Percentiles rank a stretch among this genome's conserved stretches.
Conservation (phyloP, 2,113 vertebrate species). For the Pelobates fuscus region DNA sequence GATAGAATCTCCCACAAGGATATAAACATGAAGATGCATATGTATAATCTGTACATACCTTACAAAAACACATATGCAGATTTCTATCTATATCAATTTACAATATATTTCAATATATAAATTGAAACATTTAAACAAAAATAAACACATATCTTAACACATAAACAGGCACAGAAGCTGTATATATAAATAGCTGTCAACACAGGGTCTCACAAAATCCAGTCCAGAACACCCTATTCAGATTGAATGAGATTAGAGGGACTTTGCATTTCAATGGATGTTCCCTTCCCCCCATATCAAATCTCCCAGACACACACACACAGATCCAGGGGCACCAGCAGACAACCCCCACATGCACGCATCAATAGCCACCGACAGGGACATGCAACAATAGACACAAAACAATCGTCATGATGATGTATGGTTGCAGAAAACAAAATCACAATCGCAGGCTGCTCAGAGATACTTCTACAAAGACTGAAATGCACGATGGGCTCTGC, state of each 20-base stretch:
- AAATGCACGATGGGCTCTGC: no score
- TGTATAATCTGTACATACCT: not conserved
- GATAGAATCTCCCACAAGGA: not conserved
- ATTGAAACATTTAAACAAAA: not conserved
- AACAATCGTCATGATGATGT: no score
- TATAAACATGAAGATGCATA: not conserved
- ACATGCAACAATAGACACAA: no score
- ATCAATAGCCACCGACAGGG: no score
- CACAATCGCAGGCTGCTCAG: no score
- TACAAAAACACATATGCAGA: not conserved
- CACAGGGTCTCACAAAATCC: conserved; percentile 5
- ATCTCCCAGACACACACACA: not conserved
- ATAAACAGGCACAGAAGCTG: not conserved
- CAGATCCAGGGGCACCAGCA: not conserved
- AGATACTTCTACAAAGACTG: no score
- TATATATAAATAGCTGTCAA: not conserved
- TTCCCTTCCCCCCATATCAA: conserved; percentile 29
- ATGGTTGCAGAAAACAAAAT: no score
- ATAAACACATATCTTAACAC: not conserved
- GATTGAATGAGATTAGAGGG: conserved; percentile 5
- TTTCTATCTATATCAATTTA: not conserved
- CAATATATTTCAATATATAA: not conserved
- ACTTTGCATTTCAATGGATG: conserved; percentile 38
- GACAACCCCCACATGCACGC: not conserved
- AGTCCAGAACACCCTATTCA: conserved; percentile 1